Evolutionary conservation across 2,113 vertebrate species (phyloP).

Genomic region (Platysternon megacephalum): DNA sequence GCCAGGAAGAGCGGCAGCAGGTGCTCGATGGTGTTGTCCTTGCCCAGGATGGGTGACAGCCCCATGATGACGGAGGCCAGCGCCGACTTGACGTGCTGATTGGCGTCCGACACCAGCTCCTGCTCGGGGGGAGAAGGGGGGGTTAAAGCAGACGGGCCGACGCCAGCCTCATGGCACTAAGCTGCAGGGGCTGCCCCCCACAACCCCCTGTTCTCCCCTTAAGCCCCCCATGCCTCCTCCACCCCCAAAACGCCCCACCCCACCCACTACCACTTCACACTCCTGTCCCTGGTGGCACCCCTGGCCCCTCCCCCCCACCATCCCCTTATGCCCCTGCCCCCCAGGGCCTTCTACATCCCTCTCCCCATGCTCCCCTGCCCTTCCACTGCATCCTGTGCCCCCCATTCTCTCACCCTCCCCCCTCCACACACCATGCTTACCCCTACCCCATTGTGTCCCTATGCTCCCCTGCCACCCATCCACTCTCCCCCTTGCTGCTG

Average conservation of each 20-base stretch:
- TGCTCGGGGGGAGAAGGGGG: neutral
- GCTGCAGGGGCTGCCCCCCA: neutral
- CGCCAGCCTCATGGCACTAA: too few relatives aligned
- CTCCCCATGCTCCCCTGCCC: neutral
- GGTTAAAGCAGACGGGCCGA: fast-evolving
- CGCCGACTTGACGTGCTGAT: conserved; percentile 82
- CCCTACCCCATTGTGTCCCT: fast-evolving
- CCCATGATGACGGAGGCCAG: conserved; percentile 84
- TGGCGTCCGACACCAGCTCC: conserved; percentile 82
- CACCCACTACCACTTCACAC: neutral
- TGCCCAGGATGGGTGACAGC: conserved; percentile 80
- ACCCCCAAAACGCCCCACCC: neutral
- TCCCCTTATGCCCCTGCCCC: neutral
- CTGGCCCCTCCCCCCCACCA: too few relatives aligned
- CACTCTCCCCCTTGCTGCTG: too few relatives aligned
- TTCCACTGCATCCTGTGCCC: neutral
- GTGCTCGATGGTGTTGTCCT: conserved; percentile 83
- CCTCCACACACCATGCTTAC: neutral
- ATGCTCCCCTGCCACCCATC: neutral
- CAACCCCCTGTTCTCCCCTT: too few relatives aligned
- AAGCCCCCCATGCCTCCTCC: too few relatives aligned
- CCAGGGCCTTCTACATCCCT: too few relatives aligned
- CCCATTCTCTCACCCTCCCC: neutral
- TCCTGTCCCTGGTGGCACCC: neutral
- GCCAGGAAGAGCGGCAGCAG: conserved; percentile 82